phyloP scores from a whole-genome alignment of 2,113 vertebrate genomes.

The Ramphastos sulfuratus region DNA sequence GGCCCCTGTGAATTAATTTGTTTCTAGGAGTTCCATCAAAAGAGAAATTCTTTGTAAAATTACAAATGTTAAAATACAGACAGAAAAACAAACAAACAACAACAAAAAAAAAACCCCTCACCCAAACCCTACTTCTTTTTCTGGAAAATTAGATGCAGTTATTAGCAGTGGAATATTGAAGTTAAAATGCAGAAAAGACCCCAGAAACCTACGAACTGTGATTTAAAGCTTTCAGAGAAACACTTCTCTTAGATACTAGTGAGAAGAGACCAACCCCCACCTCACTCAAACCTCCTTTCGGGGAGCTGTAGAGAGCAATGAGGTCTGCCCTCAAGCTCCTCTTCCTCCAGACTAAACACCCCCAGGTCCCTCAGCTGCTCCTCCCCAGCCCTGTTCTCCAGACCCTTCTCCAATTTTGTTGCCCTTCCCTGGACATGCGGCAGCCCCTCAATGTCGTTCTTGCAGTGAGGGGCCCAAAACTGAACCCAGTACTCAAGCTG shows the following conservation, averaged over 20 bases:
- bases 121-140: background rate
- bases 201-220: background rate
- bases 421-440: too few relatives aligned
- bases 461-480: too few relatives aligned
- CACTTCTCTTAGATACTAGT: background rate
- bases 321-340: background rate
- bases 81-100: background rate
- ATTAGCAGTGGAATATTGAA: background rate
- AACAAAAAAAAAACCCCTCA: too few relatives aligned
- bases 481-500: too few relatives aligned
- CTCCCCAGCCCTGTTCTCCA: background rate
- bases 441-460: too few relatives aligned
- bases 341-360: background rate
- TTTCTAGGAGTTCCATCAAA: slow-evolving; percentile 27
- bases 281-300: background rate
- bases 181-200: background rate
- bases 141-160: background rate
- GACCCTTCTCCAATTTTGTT: too few relatives aligned
- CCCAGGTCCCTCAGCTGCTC: background rate
- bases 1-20: slow-evolving; percentile 1
- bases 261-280: background rate
- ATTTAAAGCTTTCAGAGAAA: background rate
- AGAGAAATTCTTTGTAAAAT: slow-evolving; percentile 2
- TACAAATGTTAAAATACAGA: background rate
- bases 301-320: background rate